Base-by-base conservation (phyloP, 2,113 vertebrate genomes). In the Ifrita kowaldi region DNA sequence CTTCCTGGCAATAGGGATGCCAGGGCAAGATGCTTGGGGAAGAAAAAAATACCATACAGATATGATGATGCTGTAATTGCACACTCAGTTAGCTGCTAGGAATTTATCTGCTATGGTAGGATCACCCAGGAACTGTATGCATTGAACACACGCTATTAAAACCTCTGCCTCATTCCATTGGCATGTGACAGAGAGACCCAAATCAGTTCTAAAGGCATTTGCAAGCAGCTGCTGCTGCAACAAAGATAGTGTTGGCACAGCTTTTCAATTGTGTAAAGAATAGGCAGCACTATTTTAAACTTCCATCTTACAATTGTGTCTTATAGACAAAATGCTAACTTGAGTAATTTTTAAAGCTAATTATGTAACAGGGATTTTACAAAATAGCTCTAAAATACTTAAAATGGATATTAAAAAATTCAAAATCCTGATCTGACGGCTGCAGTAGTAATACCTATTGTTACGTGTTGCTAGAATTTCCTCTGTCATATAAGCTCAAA, bases 311-410 rank as follows among this genome's bases (percentile, higher is more conserved):
- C 46, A 73, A 21, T 87, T 94, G 46, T 97, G 93, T 59, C 70
- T 63, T 60, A 39, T 27, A 64, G 74, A 76, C 47, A 68, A 95
- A 96, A 86, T 82, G 78, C 65, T 77, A 83, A 60, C 87, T 83
- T 47, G 41, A 84, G 47, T 60, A 11, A 80, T 67, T 67, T 94
- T 90, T 92, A 62, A 82, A 92, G 75, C 69, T 93, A 97, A 96
- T 97, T 95, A 93, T 88, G 70, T 91, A 88, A 90, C 15, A 70
- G 70, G 83, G 87, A 95, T 95, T 95, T 96, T 12, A 84, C 46
- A 90, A 57, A 89, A 85, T 63, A 92, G 33, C 73, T 95, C 82
- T 96, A 76, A 60, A 62, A 67, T 69, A 73, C 89, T 97, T 95
- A 89, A 65, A 93, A 95, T 64, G 69, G 79, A 68, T 94, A 93